These are phyloP conservation scores for Drosophila littoralis DNA, from an alignment of 1,140 invertebrate genomes.

Conservation along the genomic window DNA sequence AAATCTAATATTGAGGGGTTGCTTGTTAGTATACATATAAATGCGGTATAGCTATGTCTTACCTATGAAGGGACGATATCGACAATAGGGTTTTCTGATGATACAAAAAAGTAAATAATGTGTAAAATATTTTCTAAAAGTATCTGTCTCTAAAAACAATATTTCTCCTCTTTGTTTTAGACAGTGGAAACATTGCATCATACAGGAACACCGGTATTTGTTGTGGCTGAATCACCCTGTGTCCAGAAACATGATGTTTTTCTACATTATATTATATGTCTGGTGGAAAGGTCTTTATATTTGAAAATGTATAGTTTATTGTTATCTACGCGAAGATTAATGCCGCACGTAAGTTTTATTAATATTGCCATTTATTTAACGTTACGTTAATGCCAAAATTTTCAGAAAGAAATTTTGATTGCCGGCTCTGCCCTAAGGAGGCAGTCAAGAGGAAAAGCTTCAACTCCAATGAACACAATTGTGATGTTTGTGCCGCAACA, in stretches of 20 bases:
- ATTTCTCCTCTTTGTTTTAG: neutral
- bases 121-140: too few relatives aligned
- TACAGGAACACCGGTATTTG: neutral
- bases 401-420: conserved; percentile 64
- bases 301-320: conserved; percentile 66
- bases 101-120: too few relatives aligned
- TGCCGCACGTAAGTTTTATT: conserved; percentile 53
- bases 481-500: conserved; percentile 99
- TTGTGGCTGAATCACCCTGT: conserved; percentile 35
- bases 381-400: neutral
- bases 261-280: conserved; percentile 34
- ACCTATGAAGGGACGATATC: too few relatives aligned
- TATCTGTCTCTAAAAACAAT: too few relatives aligned
- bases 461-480: conserved; percentile 95
- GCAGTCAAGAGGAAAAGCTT: conserved; percentile 85
- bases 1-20: too few relatives aligned
- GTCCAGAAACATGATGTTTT: conserved; percentile 35
- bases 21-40: too few relatives aligned
- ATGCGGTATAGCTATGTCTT: too few relatives aligned
- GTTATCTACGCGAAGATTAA: conserved; percentile 57
- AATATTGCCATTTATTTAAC: neutral
- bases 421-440: conserved; percentile 59
- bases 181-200: conserved; percentile 8
- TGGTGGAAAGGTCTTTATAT: conserved; percentile 27
- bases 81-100: too few relatives aligned